A percentile compares a stretch with the other conserved stretches of the same genome.
These are phyloP conservation scores for Sclerurus mexicanus DNA, from an alignment of 2,113 vertebrate species.

Conservation along the genomic window DNA sequence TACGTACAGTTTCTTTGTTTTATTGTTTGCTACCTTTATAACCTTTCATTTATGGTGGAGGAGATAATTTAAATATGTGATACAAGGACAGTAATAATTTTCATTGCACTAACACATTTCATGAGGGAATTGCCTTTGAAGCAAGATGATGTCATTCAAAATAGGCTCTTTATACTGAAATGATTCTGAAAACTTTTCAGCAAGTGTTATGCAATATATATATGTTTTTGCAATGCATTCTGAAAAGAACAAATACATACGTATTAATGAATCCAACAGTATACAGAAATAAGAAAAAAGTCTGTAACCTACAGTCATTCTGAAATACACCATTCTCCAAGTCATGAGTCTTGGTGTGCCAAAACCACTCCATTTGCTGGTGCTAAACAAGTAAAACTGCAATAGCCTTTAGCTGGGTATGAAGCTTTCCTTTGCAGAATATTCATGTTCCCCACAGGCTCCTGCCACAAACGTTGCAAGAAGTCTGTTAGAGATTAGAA, in stretches of 20 bases:
- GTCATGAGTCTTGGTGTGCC: constrained; percentile 12
- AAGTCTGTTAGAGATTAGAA: constrained; percentile 28
- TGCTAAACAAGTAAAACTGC: constrained; percentile 49
- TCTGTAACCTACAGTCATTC: constrained; percentile 18
- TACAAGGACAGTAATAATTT: background rate
- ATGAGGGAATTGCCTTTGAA: background rate
- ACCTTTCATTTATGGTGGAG: background rate
- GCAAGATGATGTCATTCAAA: background rate
- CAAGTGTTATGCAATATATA: background rate
- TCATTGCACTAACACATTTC: background rate
- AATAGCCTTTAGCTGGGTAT: constrained; percentile 28
- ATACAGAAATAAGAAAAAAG: background rate
- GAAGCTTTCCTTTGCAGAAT: constrained; percentile 51
- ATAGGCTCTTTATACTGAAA: background rate
- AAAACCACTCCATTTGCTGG: constrained; percentile 35
- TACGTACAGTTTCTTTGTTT: background rate
- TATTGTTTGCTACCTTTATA: background rate
- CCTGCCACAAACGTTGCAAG: constrained; percentile 51
- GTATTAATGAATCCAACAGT: background rate
- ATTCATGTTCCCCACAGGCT: background rate
- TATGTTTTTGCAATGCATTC: background rate
- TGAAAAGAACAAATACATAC: background rate
- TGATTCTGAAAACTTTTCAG: background rate
- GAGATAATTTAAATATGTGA: background rate
- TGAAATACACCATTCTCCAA: constrained; percentile 29